phyloP scores from a whole-genome alignment of 2,113 vertebrate species.

The Holacanthus passer region DNA sequence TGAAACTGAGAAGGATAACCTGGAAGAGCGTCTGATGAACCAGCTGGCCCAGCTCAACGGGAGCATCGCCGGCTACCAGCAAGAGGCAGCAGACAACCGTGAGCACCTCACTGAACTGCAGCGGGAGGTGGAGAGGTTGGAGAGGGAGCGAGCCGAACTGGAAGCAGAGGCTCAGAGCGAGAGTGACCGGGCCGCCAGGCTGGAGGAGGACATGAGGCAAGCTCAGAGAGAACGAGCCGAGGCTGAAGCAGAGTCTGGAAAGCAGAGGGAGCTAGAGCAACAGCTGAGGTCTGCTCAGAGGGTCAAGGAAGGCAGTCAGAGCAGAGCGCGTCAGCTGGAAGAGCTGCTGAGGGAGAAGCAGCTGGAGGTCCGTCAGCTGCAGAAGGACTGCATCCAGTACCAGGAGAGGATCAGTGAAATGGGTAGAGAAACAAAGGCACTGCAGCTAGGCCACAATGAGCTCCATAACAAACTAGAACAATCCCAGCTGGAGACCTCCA shows the following conservation, averaged over 20 bases:
- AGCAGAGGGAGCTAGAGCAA: slow-evolving; percentile 89
- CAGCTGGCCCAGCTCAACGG: slow-evolving; percentile 97
- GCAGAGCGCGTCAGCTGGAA: slow-evolving; percentile 90
- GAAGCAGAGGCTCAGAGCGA: slow-evolving; percentile 82
- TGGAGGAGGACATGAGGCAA: slow-evolving; percentile 93
- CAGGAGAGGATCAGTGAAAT: slow-evolving; percentile 94
- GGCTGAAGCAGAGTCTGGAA: slow-evolving; percentile 84
- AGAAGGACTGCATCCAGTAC: slow-evolving; percentile 92
- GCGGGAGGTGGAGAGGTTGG: slow-evolving; percentile 84
- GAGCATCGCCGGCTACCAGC: slow-evolving; percentile 96
- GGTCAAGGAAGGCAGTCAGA: slow-evolving; percentile 86
- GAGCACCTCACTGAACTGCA: slow-evolving; percentile 79
- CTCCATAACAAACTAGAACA: slow-evolving; percentile 85
- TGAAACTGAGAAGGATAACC: slow-evolving; percentile 93
- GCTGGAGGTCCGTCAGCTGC: slow-evolving; percentile 93
- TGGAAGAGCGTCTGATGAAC: slow-evolving; percentile 98
- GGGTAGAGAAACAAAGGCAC: slow-evolving; percentile 88
- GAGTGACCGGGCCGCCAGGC: slow-evolving; percentile 80
- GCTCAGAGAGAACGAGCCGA: slow-evolving; percentile 87
- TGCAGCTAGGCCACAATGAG: slow-evolving; percentile 87
- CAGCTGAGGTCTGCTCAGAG: slow-evolving; percentile 88
- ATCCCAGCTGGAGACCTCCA: slow-evolving; percentile 75
- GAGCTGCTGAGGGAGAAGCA: slow-evolving; percentile 96
- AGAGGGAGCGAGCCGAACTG: slow-evolving; percentile 85
- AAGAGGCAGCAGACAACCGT: slow-evolving; percentile 89